phyloP scores from a whole-genome alignment of 2,888 invertebrate species.

The Eledona agricola region DNA sequence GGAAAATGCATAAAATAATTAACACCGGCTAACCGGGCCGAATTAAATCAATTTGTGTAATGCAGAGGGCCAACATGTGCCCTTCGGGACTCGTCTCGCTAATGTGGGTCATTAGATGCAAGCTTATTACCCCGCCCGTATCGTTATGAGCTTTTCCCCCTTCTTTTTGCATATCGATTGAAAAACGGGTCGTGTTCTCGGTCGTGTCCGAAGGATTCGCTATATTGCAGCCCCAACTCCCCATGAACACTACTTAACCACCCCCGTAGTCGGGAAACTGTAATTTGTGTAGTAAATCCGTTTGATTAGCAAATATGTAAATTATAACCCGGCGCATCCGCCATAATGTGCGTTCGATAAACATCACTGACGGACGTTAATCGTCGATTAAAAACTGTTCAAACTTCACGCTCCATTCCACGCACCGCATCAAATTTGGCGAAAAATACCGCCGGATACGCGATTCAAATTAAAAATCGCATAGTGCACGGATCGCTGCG shows the following conservation, averaged over 20 bases:
- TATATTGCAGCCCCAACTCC: conserved; percentile 32
- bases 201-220: conserved; percentile 28
- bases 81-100: conserved; percentile 16
- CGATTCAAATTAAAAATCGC: conserved; percentile 13
- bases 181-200: conserved; percentile 30
- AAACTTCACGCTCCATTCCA: conserved; percentile 7
- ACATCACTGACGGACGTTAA: conserved; percentile 19
- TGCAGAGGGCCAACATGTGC: conserved; percentile 12
- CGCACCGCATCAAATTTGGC: conserved; percentile 1
- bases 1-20: conserved; percentile 23
- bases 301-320: conserved; percentile 19
- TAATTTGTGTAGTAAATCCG: conserved; percentile 22
- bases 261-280: conserved; percentile 14
- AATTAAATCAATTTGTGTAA: conserved; percentile 30
- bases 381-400: conserved; percentile 14
- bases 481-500: conserved; percentile 6
- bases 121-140: conserved; percentile 47
- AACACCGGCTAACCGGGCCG: conserved; percentile 19
- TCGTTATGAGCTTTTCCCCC: conserved; percentile 47
- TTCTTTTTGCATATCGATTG: conserved; percentile 30
- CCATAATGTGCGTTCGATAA: conserved; percentile 24
- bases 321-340: conserved; percentile 26
- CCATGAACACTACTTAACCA: conserved; percentile 17
- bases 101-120: conserved; percentile 49
- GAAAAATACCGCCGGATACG: no score